Base-by-base conservation (phyloP, 2,888 invertebrate species). In the Lucinisca nassula region DNA sequence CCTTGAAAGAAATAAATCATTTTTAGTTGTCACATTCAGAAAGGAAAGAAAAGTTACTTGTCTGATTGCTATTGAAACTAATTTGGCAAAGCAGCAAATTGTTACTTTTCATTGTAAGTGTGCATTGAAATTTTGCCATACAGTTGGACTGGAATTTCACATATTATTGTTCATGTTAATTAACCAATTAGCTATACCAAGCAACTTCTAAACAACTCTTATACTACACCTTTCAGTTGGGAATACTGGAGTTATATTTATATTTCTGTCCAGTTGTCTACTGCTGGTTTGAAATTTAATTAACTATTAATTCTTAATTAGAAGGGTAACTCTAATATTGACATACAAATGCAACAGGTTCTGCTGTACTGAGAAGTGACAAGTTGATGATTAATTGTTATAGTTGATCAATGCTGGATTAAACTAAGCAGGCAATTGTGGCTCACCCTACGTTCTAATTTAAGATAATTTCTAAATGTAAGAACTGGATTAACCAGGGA, bases 91-190 rank as follows among this genome's bases (percentile, higher is more conserved):
- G 4, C 35, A 67, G 17, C 67, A 67, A 67, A 21, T 67, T 67
- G 67, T 8, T 67, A 35, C 35, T 35, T 67, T 61, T 67, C 10
- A 35, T 67, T 67, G 67, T 67, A 35, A 67, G 32, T 35, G 67
- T 32, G 67, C 35, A 30, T 17, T 35, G 35, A 67, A 30, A 35
- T 32, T 67, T 67, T 67, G 67, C n/a, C 67, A 67, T 1, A 17
- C 35, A 35, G 10, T 67, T 67, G 21, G 21, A 21, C 35, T 30
- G 67, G 67, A 67, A 67, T 67, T 67, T 67, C 67, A 67, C 67
- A 67, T 67, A 30, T 67, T 67, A 67, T 67, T 67, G 67, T 67
- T 67, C 35, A 35, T 32, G 35, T 67, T 67, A 67, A 35, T 67
- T 21, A 67, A 67, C 30, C 67, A 67, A 67, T 67, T 67, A 67